A percentile compares a stretch with the other conserved stretches of the same genome.
Conservation (phyloP, 2,888 invertebrate species). For the Catocala nupta region DNA sequence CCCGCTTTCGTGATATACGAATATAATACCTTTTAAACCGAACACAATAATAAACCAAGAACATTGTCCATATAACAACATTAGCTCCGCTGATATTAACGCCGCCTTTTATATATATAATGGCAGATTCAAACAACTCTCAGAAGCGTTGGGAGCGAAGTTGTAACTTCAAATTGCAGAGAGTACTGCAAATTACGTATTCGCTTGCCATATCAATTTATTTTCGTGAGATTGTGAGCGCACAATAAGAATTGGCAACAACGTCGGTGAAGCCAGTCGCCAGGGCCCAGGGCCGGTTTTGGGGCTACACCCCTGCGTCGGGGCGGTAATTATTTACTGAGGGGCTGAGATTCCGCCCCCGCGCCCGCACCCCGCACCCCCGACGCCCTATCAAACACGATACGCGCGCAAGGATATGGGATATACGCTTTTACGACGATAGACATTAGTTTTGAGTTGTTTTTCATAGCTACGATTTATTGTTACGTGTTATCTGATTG, state of each 20-base stretch:
- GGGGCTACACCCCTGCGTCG: constrained; percentile 70
- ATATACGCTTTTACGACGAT: constrained; percentile 47
- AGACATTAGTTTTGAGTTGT: constrained; percentile 35
- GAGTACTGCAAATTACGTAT: constrained; percentile 37
- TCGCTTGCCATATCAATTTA: constrained; percentile 44
- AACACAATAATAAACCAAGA: constrained; percentile 8
- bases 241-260: constrained; percentile 53
- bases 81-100: constrained; percentile 17
- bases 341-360: constrained; percentile 75
- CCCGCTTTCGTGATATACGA: not conserved
- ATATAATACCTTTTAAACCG: not conserved
- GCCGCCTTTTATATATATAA: constrained; percentile 21
- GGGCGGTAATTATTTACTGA: constrained; percentile 82
- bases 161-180: constrained; percentile 24
- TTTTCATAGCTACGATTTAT: constrained; percentile 28
- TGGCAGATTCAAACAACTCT: constrained; percentile 13
- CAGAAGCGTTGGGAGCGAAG: constrained; percentile 19
- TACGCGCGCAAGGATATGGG: constrained; percentile 41
- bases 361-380: constrained; percentile 50
- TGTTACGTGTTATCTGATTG: constrained; percentile 18
- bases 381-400: constrained; percentile 49
- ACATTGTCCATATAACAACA: constrained; percentile 15
- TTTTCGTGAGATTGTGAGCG: constrained; percentile 45
- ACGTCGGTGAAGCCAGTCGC: constrained; percentile 42
- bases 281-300: constrained; percentile 54